Conservation (phyloP, 2,113 vertebrate genomes). For the Leucoraja erinaceus region DNA sequence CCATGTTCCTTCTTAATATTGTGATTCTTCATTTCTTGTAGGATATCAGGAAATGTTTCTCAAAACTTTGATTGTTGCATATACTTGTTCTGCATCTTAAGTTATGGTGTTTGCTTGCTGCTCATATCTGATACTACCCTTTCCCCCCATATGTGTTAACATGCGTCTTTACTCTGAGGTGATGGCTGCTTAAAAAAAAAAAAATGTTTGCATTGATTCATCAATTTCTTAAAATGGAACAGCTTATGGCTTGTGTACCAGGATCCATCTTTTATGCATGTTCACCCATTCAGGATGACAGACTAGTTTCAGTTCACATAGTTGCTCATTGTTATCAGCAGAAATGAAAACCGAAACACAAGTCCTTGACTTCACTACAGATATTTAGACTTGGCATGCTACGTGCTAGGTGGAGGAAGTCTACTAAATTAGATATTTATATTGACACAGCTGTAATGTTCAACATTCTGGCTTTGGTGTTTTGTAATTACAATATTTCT, state of each 20-base stretch:
- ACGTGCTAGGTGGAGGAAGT: slow-evolving; percentile 27
- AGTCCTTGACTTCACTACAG: background rate
- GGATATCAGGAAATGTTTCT: background rate
- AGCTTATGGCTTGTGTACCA: too few species aligned
- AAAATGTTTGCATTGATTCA: too few species aligned
- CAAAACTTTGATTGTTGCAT: background rate
- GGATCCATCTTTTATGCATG: background rate
- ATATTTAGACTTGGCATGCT: slow-evolving; percentile 29
- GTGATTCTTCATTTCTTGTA: background rate
- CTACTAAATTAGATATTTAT: slow-evolving; percentile 38
- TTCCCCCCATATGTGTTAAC: background rate
- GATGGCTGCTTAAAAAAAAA: background rate
- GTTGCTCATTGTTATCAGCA: background rate
- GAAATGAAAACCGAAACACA: background rate
- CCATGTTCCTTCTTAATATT: background rate
- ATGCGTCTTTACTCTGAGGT: background rate
- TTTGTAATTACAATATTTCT: slow-evolving; percentile 38
- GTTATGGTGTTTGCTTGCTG: background rate
- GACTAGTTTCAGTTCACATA: background rate
- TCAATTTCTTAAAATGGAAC: too few species aligned
- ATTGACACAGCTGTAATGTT: slow-evolving; percentile 38
- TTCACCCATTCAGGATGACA: background rate
- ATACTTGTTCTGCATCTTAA: background rate
- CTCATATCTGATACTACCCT: background rate
- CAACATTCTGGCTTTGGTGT: slow-evolving; percentile 36